Base-by-base conservation (phyloP, 92 coral and sea anemone species). In the Zoanthus gigantus region DNA sequence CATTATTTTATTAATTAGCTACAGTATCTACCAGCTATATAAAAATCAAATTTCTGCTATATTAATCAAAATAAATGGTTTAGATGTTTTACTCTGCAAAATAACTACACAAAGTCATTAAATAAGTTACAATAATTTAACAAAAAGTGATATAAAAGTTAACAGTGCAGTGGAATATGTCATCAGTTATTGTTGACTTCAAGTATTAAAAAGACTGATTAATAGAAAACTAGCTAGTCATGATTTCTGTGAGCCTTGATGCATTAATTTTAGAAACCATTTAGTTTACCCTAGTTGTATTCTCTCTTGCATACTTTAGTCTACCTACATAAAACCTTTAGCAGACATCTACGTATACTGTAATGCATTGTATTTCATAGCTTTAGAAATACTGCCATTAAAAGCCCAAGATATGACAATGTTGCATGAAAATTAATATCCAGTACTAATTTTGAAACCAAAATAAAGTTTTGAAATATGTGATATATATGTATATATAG, bases 391-490 rank as follows among this genome's bases (percentile, higher is more conserved):
- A 65, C 56, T 46, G 45, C n/a, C 32, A 32, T 7, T 28, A 8
- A 14, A 66, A 37, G 12, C 44, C 34, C 18, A 44, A 63, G 50
- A 4, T 44, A 1, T 30, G n/a, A 47, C 69, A 47, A 28, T 13
- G 9, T 28, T 42, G 58, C 9, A 18, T 78, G 63, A 31, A 56
- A 32, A 78, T 34, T 14, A 57, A 29, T 16, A 65, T 52, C 74
- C 74, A 11, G 29, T 66, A 17, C 47, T 46, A 81, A 68, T 81
- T 81, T 81, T 17, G 85, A 81, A 81, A 81, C 85, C 85, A 81
- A 81, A 81, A 65, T 81, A 81, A 80, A 66, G 23, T 14, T 32
- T 63, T 17, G 73, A 81, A 81, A 81, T 37, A 79, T 79, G 30
- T 44, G 9, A 61, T 79, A 79, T 80, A 65, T 63, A 58, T 57